Conservation (phyloP, 2,113 vertebrate species). For the Rynchops niger region DNA sequence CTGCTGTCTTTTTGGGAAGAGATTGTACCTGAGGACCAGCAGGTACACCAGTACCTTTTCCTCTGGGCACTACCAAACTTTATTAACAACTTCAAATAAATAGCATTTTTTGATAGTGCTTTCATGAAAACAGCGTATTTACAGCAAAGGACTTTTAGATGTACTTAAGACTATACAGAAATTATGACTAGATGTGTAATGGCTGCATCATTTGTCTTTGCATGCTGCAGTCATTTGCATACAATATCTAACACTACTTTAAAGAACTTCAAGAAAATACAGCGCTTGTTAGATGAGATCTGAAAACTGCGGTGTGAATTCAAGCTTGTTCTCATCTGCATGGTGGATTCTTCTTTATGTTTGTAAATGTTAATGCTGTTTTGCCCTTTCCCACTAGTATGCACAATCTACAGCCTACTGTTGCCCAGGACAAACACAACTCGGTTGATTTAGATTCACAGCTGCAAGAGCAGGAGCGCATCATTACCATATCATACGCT, state of each 20-base stretch:
- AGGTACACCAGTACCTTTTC: background rate
- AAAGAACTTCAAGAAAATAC: background rate
- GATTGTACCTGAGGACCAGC: background rate
- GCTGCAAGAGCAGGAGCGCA: slow-evolving; percentile 91
- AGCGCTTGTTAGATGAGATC: background rate
- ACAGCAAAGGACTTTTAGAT: background rate
- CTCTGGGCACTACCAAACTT: background rate
- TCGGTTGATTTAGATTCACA: slow-evolving; percentile 83
- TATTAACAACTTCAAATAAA: background rate
- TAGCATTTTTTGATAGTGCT: background rate
- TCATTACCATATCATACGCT: slow-evolving; percentile 96
- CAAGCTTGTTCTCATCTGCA: background rate
- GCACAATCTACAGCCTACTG: slow-evolving; percentile 82
- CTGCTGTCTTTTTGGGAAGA: background rate
- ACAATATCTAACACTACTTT: background rate
- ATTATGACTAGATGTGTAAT: background rate
- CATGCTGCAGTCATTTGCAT: background rate
- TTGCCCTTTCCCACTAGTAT: slow-evolving; percentile 75
- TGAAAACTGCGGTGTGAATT: background rate
- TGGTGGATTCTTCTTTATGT: background rate
- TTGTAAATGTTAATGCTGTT: slow-evolving; percentile 45
- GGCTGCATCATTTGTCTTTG: background rate
- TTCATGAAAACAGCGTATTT: background rate
- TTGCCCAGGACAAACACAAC: slow-evolving; percentile 79
- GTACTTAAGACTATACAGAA: background rate